Percentiles rank a stretch among this genome's conserved stretches.
Conservation (phyloP, 2,113 vertebrate genomes). For the Myotis yumanensis region DNA sequence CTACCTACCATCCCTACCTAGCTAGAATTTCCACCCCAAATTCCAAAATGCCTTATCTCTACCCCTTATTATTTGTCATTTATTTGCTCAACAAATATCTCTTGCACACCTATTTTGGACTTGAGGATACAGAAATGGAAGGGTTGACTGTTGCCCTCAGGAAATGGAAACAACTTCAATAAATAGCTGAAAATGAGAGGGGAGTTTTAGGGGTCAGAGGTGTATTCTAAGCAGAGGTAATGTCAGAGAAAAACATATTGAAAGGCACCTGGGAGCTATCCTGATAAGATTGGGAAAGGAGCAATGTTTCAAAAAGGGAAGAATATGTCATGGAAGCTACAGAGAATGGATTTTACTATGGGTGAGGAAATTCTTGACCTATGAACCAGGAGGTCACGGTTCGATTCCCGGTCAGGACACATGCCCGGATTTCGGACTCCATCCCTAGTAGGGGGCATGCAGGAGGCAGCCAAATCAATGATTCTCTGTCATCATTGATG, state of each 20-base stretch:
- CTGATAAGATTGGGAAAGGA: background rate
- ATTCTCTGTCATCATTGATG: too few species aligned
- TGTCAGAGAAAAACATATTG: background rate
- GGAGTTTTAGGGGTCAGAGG: background rate
- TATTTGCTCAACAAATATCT: constrained; percentile 22
- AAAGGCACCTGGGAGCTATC: background rate
- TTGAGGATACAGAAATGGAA: constrained; percentile 32
- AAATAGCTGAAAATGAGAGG: background rate
- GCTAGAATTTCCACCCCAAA: background rate
- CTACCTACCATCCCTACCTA: background rate
- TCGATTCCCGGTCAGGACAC: too few species aligned
- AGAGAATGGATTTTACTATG: background rate
- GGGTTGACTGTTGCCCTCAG: background rate
- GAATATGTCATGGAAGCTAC: background rate
- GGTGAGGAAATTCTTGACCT: background rate
- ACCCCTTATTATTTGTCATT: background rate
- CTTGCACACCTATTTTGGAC: background rate
- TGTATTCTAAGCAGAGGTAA: background rate
- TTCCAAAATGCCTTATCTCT: background rate
- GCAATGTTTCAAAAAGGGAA: background rate
- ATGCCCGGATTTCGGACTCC: too few species aligned
- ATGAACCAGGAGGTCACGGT: too few species aligned
- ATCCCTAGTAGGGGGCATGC: too few species aligned
- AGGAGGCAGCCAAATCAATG: too few species aligned
- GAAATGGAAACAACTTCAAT: background rate